These are phyloP conservation scores for Lucilia sericata DNA, from an alignment of 1,140 invertebrate genomes.

Conservation along the genomic window DNA sequence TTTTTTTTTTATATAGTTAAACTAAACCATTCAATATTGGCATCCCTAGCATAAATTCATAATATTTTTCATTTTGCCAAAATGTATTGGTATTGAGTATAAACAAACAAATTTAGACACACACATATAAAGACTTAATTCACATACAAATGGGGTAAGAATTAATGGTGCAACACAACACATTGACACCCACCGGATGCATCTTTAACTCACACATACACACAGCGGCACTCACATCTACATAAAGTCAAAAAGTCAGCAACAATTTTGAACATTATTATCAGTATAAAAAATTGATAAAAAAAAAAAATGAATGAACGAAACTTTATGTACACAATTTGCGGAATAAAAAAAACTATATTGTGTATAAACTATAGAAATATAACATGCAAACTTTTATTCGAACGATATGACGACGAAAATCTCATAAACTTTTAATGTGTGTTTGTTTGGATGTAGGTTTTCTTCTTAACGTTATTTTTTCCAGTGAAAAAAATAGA, in stretches of 20 bases:
- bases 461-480: not conserved
- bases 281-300: not conserved
- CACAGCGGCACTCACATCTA: not conserved
- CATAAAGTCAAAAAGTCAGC: conserved; percentile 6
- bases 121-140: not conserved
- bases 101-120: not conserved
- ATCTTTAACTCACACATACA: conserved; percentile 12
- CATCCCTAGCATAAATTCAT: no score
- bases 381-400: conserved; percentile 7
- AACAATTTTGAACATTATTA: conserved; percentile 27
- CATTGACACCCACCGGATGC: conserved; percentile 27
- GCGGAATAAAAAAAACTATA: not conserved
- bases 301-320: not conserved
- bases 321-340: conserved; percentile 24
- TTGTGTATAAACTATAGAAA: not conserved
- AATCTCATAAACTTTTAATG: conserved; percentile 26
- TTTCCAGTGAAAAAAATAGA: not conserved
- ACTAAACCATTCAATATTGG: no score
- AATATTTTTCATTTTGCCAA: not conserved
- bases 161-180: conserved; percentile 16
- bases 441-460: not conserved
- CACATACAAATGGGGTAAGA: not conserved
- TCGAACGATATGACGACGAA: conserved; percentile 20
- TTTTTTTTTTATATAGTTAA: no score
- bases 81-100: not conserved